A percentile compares a stretch with the other conserved stretches of the same genome.
Conservation (phyloP, 92 coral and sea anemone species). For the Meandrina meandrites region DNA sequence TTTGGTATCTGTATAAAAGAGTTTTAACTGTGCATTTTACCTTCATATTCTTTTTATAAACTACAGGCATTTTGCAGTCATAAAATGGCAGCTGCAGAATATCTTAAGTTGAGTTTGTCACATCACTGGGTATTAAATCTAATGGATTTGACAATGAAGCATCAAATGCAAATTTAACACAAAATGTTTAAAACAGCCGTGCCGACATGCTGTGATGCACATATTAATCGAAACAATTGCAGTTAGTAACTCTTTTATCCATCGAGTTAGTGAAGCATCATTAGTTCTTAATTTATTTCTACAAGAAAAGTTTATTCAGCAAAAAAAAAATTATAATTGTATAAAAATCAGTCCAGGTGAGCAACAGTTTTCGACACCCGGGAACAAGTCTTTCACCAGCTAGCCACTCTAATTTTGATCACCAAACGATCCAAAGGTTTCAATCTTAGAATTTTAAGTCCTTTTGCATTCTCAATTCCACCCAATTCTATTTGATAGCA, state of each 20-base stretch:
- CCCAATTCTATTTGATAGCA: background rate
- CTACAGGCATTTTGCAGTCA: background rate
- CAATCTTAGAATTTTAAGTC: background rate
- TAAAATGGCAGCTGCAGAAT: background rate
- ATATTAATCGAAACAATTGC: background rate
- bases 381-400: background rate
- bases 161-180: conserved; percentile 1
- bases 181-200: conserved; percentile 4
- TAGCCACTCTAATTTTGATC: background rate
- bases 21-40: too few relatives aligned
- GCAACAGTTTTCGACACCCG: background rate
- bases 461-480: background rate
- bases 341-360: background rate
- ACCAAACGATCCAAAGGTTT: background rate
- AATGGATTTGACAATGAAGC: background rate
- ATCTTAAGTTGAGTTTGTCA: background rate
- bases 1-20: too few relatives aligned
- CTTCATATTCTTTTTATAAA: background rate
- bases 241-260: background rate
- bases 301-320: background rate
- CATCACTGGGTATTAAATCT: background rate
- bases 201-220: background rate
- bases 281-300: background rate
- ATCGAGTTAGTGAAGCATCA: background rate
- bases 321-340: background rate